Base-by-base conservation (phyloP, 1,140 invertebrate species). In the Notospermus geniculatus region DNA sequence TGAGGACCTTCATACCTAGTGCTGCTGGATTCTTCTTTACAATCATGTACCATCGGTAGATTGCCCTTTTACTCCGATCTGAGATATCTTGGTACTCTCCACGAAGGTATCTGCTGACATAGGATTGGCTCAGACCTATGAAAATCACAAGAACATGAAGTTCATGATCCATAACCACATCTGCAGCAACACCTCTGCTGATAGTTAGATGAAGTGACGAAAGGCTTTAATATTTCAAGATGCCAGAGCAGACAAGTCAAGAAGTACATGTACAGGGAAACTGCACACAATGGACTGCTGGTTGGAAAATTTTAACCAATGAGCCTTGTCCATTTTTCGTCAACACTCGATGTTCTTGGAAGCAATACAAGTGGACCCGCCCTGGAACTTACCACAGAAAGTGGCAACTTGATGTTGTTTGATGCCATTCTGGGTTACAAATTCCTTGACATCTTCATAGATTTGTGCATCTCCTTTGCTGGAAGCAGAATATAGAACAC, bases 361-460 rank as follows among this genome's bases (percentile, higher is more conserved):
- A n/a, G n/a, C n/a, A n/a, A n/a, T n/a, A n/a, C n/a, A n/a, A n/a
- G n/a, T n/a, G n/a, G n/a, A n/a, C n/a, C n/a, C n/a, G n/a, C n/a
- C n/a, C n/a, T n/a, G n/a, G n/a, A n/a, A 19, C 63, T 69, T 68
- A 67, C 74, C 76, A 57, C 76, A 72, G 68, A 79, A 74, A 52
- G 75, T 72, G 7, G 77, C 77, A 50, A 79, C 76, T 66, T 77
- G 76, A 36, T 73, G 75, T 61, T 79, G 77, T 56, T 77, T 78
- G 41, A 79, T 70, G 60, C 76, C 76, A 56, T 79, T 70, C 50
- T 70, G 66, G 63, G 71, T 69, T 4, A 77, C 74, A 67, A 77
- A 78, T 58, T 72, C 68, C 27, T 72, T 66, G 56, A 79, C 78
- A 63, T 78, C 74, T 36, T 74, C 71, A 46, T 73, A 67, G 45